A percentile compares a stretch with the other conserved stretches of the same genome.
These are phyloP conservation scores for Drosophila melanosoma DNA, from an alignment of 2,888 invertebrate genomes.

Conservation along the genomic window DNA sequence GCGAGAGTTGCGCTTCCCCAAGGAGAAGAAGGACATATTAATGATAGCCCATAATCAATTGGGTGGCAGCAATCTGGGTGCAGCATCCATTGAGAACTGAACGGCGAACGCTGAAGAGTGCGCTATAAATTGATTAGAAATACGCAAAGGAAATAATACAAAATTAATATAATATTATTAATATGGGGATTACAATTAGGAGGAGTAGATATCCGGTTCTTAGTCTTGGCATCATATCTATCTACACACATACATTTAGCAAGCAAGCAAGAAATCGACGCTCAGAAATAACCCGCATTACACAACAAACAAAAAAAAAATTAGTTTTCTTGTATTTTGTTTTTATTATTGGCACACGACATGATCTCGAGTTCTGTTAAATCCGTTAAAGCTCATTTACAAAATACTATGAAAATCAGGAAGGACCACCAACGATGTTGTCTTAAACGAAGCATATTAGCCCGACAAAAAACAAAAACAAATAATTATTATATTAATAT, in stretches of 20 bases:
- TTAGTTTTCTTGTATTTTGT: slow-evolving; percentile 9
- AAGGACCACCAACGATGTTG: slow-evolving; percentile 46
- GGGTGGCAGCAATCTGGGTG: slow-evolving; percentile 84
- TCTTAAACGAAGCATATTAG: slow-evolving; percentile 46
- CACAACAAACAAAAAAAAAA: slow-evolving; percentile 24
- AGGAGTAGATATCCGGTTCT: slow-evolving; percentile 19
- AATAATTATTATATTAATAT: slow-evolving; percentile 1
- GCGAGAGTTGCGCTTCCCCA: slow-evolving; percentile 95
- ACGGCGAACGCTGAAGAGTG: slow-evolving; percentile 26
- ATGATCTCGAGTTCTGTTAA: slow-evolving; percentile 74
- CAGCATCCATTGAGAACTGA: slow-evolving; percentile 74
- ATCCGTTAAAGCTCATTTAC: slow-evolving; percentile 53
- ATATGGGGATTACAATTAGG: slow-evolving; percentile 18
- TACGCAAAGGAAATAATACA: neutral
- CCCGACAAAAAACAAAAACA: slow-evolving; percentile 12
- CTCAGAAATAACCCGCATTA: slow-evolving; percentile 38
- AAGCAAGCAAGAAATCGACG: slow-evolving; percentile 45
- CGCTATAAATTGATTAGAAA: slow-evolving; percentile 32
- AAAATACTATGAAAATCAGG: slow-evolving; percentile 45
- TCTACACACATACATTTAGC: slow-evolving; percentile 21
- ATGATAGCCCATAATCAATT: slow-evolving; percentile 95
- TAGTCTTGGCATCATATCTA: slow-evolving; percentile 44
- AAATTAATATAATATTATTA: slow-evolving; percentile 9
- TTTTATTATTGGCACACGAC: slow-evolving; percentile 65
- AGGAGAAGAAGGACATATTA: slow-evolving; percentile 97